Percentiles rank a stretch among this genome's conserved stretches.
These are phyloP conservation scores for Periophthalmus magnuspinnatus DNA, from an alignment of 2,797 vertebrate genomes.

Conservation along the genomic window DNA sequence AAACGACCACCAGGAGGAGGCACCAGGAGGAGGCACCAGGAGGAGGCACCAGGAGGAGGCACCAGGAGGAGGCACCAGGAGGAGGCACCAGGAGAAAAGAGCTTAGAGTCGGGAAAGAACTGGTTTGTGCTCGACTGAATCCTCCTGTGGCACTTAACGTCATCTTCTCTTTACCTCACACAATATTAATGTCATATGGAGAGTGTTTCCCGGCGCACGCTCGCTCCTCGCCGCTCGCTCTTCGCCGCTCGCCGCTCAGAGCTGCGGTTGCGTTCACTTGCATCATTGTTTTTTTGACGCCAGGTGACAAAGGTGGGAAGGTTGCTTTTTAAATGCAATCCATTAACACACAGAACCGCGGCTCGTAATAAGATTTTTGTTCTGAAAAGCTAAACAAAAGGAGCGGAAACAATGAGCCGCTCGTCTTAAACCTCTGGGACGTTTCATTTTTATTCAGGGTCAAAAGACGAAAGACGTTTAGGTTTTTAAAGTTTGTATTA, in stretches of 20 bases:
- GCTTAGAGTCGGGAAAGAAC: constrained; percentile 49
- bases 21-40: constrained; percentile 47
- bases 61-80: too few species aligned
- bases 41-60: too few species aligned
- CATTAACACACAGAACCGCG: constrained; percentile 38
- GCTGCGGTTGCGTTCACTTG: constrained; percentile 57
- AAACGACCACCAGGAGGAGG: constrained; percentile 57
- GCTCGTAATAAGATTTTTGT: constrained; percentile 23
- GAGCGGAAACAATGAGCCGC: neutral
- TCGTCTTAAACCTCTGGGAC: neutral
- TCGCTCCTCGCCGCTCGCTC: constrained; percentile 36
- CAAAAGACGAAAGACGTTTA: neutral
- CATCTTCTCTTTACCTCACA: constrained; percentile 63
- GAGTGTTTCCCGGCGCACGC: constrained; percentile 63
- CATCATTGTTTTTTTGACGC: constrained; percentile 52
- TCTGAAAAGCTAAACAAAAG: constrained; percentile 16
- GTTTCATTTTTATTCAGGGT: neutral
- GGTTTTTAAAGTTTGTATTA: constrained; percentile 2
- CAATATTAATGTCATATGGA: constrained; percentile 68
- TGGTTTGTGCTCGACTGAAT: constrained; percentile 51
- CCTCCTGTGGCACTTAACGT: constrained; percentile 60
- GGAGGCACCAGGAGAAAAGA: too few species aligned
- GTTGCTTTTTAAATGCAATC: constrained; percentile 48
- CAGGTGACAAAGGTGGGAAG: constrained; percentile 49
- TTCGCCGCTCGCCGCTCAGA: constrained; percentile 27